Evolutionary conservation across 2,888 invertebrate species (phyloP).

Genomic region (Drosophila macrospina): DNA sequence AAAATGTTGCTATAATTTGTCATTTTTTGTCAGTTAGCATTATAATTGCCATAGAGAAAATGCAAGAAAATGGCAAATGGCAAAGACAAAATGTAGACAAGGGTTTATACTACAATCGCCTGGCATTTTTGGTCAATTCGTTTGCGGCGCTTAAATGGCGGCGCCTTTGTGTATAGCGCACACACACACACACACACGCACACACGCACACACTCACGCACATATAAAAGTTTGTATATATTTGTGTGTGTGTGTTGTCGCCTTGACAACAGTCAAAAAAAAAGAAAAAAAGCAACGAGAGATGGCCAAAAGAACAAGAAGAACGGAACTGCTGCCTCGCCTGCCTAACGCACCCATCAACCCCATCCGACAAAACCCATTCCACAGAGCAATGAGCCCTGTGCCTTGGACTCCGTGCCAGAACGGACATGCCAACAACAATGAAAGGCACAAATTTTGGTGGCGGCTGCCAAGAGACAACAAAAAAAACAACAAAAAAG

Average conservation of each 20-base stretch:
- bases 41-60: constrained; percentile 50
- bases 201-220: constrained; percentile 37
- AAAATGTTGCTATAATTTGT: constrained; percentile 63
- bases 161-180: constrained; percentile 60
- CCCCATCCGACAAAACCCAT: constrained; percentile 7
- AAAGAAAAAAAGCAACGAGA: constrained; percentile 20
- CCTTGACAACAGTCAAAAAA: constrained; percentile 75
- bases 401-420: constrained; percentile 69
- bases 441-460: constrained; percentile 45
- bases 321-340: constrained; percentile 69
- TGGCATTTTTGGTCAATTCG: constrained; percentile 50
- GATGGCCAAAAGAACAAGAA: constrained; percentile 12
- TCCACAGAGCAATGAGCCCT: constrained; percentile 50
- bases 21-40: constrained; percentile 75
- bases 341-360: constrained; percentile 44
- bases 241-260: constrained; percentile 53
- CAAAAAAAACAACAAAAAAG: too few relatives aligned
- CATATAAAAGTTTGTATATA: constrained; percentile 34
- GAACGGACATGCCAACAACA: constrained; percentile 78
- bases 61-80: constrained; percentile 14
- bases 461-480: constrained; percentile 63
- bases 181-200: constrained; percentile 53
- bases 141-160: constrained; percentile 62
- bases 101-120: constrained; percentile 34
- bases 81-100: constrained; percentile 37